These are phyloP conservation scores for Bucorvus abyssinicus DNA, from an alignment of 2,797 vertebrate genomes.

Conservation along the genomic window DNA sequence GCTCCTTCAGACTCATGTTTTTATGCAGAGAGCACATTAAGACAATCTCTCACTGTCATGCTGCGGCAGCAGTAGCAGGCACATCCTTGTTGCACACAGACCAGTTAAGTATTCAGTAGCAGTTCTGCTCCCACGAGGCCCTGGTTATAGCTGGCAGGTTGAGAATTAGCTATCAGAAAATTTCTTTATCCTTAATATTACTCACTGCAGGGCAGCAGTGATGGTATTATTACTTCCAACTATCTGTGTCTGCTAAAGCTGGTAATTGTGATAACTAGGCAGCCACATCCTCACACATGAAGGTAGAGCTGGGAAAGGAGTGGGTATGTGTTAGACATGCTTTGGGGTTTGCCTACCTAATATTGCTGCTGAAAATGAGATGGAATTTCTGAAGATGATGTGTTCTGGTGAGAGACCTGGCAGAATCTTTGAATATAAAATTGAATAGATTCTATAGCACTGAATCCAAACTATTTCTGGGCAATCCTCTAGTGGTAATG, in stretches of 20 bases:
- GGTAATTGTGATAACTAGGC: not conserved
- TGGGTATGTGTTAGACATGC: not conserved
- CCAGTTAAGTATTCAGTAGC: not conserved
- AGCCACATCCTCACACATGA: rapidly evolving
- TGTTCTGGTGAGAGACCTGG: not conserved
- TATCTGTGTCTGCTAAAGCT: not conserved
- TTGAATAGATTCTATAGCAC: not conserved
- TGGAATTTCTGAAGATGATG: not conserved
- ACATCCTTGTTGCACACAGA: not conserved
- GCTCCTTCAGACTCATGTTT: not conserved
- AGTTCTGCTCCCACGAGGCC: not conserved
- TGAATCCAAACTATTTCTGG: not conserved
- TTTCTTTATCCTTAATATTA: not conserved
- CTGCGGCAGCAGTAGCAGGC: not conserved
- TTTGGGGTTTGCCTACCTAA: not conserved
- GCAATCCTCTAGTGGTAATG: not conserved
- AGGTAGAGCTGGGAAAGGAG: not conserved
- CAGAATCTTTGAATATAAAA: not conserved
- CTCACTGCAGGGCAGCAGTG: not conserved
- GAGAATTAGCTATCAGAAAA: not conserved
- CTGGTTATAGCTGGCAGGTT: not conserved
- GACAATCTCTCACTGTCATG: not conserved
- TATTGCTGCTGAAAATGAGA: not conserved
- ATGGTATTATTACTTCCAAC: not conserved
- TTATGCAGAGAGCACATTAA: not conserved